A percentile compares a stretch with the other conserved stretches of the same genome.
Conservation (phyloP, 2,888 invertebrate genomes). For the Ecdyonurus torrentis region DNA sequence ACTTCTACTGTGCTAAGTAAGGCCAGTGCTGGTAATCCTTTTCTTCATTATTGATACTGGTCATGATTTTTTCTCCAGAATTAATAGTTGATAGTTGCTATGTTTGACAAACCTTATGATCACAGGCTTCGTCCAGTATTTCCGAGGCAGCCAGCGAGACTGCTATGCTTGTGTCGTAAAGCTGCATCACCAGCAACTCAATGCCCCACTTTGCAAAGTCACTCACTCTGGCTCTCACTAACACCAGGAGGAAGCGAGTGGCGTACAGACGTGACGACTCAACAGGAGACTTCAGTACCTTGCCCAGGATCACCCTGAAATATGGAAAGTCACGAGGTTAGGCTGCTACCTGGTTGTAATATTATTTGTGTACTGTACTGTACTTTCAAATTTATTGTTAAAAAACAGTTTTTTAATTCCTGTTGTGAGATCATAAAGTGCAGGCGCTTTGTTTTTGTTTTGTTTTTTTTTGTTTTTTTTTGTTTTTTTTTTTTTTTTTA, state of each 20-base stretch:
- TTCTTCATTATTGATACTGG: no score
- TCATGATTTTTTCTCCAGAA: no score
- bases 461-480: no score
- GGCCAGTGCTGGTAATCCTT: no score
- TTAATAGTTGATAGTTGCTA: no score
- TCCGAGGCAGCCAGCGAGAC: conserved; percentile 66
- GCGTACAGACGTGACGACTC: conserved; percentile 61
- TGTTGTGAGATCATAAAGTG: no score
- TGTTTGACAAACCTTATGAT: conserved; percentile 51
- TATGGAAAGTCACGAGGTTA: conserved; percentile 9
- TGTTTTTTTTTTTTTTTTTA: no score
- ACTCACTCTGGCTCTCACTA: conserved; percentile 57
- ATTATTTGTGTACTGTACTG: no score
- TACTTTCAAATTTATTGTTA: no score
- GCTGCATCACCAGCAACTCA: conserved; percentile 63
- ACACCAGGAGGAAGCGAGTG: conserved; percentile 75
- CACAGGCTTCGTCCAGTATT: conserved; percentile 84
- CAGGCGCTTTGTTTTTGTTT: no score
- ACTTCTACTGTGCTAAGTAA: neutral
- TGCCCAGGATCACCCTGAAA: conserved; percentile 32
- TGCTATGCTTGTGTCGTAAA: conserved; percentile 65
- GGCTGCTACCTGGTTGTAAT: no score
- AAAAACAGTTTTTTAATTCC: no score
- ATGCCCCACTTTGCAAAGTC: conserved; percentile 71
- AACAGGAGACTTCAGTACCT: conserved; percentile 30